Base-by-base conservation (phyloP, 2,113 vertebrate species). In the Caretta caretta region DNA sequence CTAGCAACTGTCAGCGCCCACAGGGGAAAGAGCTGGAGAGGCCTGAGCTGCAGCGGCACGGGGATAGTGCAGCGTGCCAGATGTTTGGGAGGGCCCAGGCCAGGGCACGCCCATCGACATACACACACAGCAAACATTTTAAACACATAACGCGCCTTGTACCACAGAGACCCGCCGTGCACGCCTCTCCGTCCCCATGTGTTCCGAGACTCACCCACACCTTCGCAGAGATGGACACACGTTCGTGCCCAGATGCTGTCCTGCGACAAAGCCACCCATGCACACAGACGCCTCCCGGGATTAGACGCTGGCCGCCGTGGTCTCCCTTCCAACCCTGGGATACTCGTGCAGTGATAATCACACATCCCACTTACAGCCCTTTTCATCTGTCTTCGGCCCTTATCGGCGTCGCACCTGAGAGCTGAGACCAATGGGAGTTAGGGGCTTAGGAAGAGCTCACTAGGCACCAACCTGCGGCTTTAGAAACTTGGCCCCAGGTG, bases 151-250 rank as follows among this genome's bases (percentile, higher is more conserved):
- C 4, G 31, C 62, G 35, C 62, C 6, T 65, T 16, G 62, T 35
- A 35, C 38, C 72, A 24, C 72, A 42, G 20, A 31, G 51, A 48
- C 10, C 10, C 29, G 3, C 0, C 29, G 3, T 22, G 27, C 0
- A 0, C 89, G 42, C 10, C 27, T 9, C 4, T 29, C 10, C 10
- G 27, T 17, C 14, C 22, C 35, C 8, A 16, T 0, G 0, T 0
- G 25, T 91, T 72, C 89, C 53, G 0, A 0, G 80, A 0, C n/a
- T 35, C 5, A 11, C 80, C 27, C 1, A 35, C 48, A 10, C 46
- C 75, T 31, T 27, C 20, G 35, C 86, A 86, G 20, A 1, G 1
- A 3, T 69, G 31, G 25, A 20, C 76, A 9, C 82, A 56, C 31
- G 86, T 48, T 22, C 0, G 3, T 72, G 65, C 35, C 72, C 20